Conservation (phyloP, 1,140 invertebrate genomes). For the Akabosia matsudoensis region DNA sequence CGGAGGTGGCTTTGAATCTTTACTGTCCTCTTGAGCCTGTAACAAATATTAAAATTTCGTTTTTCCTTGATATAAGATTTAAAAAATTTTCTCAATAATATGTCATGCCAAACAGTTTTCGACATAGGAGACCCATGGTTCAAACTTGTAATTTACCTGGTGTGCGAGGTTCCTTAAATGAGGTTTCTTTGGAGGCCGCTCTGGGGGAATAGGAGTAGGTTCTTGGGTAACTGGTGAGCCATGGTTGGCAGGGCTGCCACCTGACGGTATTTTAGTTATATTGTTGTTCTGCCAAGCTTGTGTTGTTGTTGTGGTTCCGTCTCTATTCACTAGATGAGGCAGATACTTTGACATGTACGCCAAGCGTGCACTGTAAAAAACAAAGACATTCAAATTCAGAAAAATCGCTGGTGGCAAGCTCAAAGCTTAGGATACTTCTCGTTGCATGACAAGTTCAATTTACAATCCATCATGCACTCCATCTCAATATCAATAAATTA, state of each 20-base stretch:
- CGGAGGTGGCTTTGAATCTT: constrained; percentile 42
- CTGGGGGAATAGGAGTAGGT: constrained; percentile 54
- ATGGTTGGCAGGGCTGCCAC: background rate
- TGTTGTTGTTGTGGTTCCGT: constrained; percentile 14
- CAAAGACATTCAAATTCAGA: no score
- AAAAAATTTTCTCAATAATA: no score
- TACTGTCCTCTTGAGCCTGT: constrained; percentile 17
- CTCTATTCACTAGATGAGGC: constrained; percentile 39
- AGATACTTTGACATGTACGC: constrained; percentile 45
- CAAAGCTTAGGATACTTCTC: no score
- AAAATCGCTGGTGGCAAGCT: no score
- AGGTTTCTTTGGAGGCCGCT: constrained; percentile 70
- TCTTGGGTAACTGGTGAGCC: constrained; percentile 27
- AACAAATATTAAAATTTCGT: no score
- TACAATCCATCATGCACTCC: no score
- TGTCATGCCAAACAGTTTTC: no score
- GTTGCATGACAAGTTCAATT: no score
- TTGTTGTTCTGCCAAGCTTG: constrained; percentile 20
- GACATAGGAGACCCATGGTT: no score
- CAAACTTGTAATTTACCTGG: constrained; percentile 43
- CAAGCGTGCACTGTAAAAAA: constrained; percentile 39
- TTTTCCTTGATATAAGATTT: no score
- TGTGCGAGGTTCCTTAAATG: constrained; percentile 56
- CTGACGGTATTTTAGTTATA: constrained; percentile 40
- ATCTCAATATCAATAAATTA: no score